Base-by-base conservation (phyloP, 2,888 invertebrate genomes). In the Amphimallon solstitiale region DNA sequence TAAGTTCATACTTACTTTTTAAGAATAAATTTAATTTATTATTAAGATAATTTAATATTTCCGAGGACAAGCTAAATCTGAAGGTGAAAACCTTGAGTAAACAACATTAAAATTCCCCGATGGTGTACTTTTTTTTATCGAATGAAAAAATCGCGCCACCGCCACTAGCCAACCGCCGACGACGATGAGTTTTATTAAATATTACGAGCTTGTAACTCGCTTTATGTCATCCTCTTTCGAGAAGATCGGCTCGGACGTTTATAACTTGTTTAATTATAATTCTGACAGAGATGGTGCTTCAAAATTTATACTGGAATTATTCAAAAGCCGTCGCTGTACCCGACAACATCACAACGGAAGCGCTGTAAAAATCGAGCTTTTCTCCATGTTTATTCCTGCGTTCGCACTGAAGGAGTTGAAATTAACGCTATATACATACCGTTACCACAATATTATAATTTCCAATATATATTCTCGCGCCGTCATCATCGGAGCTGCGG, bases 401-500 rank as follows among this genome's bases (percentile, higher is more conserved):
- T 19, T 29, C 5, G 29, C 2, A 9, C 29, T n/a, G 29, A 9
- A 38, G 29, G 56, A 56, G 43, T 23, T 56, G 56, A 56, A 40
- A 23, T 56, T 56, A 56, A 56, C 38, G 56, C 14, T 10, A 40
- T 15, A 17, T 14, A 56, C 56, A 40, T n/a, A n/a, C n/a, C 9
- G 29, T 29, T 7, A 29, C 40, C 40, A 23, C 29, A 21, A 56
- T 56, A 56, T n/a, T n/a, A 61, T 61, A 61, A 61, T 61, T 49
- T 61, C 61, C 61, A 61, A 61, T 61, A 48, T 61, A 61, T 61
- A 61, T 61, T 61, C 61, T 38, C 23, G 21, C 38, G 37, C 21
- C 38, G 48, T 49, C 21, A 21, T 61, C 37, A 21, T 61, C 37
- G 23, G 29, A 38, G 49, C 29, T 10, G 46, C 23, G 14, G 21